Percentiles rank a stretch among this genome's conserved stretches.
These are phyloP conservation scores for Cebus imitator DNA, from an alignment of 2,113 vertebrate genomes.

Conservation along the genomic window DNA sequence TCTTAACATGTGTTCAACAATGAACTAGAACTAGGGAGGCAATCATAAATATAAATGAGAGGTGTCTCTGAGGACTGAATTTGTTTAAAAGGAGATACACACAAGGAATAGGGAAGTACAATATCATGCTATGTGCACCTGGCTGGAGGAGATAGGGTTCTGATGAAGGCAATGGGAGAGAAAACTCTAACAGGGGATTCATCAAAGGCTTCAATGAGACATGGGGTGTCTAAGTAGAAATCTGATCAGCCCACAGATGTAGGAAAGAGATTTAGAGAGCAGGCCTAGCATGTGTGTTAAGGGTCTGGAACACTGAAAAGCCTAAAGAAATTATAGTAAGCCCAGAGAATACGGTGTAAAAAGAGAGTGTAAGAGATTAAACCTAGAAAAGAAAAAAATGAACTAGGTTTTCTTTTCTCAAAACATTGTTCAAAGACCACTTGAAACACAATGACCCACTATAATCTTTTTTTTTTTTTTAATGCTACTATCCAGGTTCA, in stretches of 20 bases:
- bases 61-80: not conserved
- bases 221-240: not conserved
- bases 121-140: not conserved
- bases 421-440: not conserved
- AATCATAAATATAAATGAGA: constrained; percentile 44
- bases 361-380: not conserved
- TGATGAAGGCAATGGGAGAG: not conserved
- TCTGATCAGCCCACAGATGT: not conserved
- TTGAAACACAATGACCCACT: not conserved
- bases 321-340: not conserved
- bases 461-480: not conserved
- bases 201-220: not conserved
- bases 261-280: not conserved
- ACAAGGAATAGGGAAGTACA: not conserved
- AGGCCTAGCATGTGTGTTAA: not conserved
- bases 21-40: not conserved
- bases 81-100: not conserved
- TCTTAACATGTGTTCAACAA: not conserved
- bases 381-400: not conserved
- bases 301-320: not conserved
- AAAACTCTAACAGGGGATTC: not conserved
- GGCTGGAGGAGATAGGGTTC: too few species aligned
- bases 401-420: not conserved
- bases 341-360: not conserved
- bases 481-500: not conserved